Evolutionary conservation across 2,888 invertebrate genomes (phyloP), one percentile per base, ranked within the genome.

Genomic region (Nowickia ferox): DNA sequence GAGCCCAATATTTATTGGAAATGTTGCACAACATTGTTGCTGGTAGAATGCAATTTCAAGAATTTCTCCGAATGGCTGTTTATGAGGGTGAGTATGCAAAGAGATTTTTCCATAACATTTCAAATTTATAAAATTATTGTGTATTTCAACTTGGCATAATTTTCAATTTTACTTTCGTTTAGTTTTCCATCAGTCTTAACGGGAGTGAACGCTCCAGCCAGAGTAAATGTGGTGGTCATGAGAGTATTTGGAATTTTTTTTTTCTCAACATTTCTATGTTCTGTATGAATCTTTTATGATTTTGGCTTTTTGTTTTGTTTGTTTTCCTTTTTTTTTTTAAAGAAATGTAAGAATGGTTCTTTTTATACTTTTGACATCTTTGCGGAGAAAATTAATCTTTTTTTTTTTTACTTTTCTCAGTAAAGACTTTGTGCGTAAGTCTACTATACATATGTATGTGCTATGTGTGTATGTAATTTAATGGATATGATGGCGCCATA

Each of bases 401-500:
- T 30, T 30, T 30, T 30, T 30, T 65, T 59, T 71, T 65, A 15
- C 19, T 66, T 65, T 59, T 19, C 44, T 68, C 61, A 19, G 42
- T 5, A 57, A 66, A 65, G 46, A 69, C 9, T 51, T 5, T 51
- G 6, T 51, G 19, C 69, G 30, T 57, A 17, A 30, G 30, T 30
- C 5, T 6, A 30, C 30, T 30, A 30, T 6, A 30, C 5, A 5
- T 40, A 15, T 40, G 19, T 19, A 6, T 59, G 13, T 13, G 63
- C 2, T 44, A 10, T 71, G 46, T 71, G 61, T 72, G 19, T 65
- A 44, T 68, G n/a, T 44, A 22, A 13, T 63, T 75, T 71, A 30
- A 66, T 78, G 66, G 81, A 75, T 81, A 65, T 79, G 71, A 71
- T 86, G 86, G 86, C 86, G 86, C 86, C 86, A 83, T 71, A 86